phyloP scores from a whole-genome alignment of 2,888 invertebrate species.

The Mythimna lalbum region DNA sequence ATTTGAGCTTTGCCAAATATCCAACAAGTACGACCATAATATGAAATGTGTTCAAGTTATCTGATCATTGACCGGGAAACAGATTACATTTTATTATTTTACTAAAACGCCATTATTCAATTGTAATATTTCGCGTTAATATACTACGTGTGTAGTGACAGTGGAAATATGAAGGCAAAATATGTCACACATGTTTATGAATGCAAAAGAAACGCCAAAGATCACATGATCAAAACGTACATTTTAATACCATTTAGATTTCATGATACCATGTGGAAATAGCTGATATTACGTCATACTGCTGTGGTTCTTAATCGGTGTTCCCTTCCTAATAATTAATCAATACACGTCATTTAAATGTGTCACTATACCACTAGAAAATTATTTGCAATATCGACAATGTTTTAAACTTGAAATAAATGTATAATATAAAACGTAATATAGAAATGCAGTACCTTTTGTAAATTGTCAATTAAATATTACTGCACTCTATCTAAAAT shows the following conservation, averaged over 20 bases:
- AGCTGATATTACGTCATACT: slow-evolving; percentile 26
- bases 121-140: slow-evolving; percentile 22
- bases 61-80: slow-evolving; percentile 45
- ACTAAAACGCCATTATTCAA: slow-evolving; percentile 13
- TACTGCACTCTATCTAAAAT: slow-evolving; percentile 34
- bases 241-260: slow-evolving; percentile 18
- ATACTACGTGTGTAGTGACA: slow-evolving; percentile 22
- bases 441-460: slow-evolving; percentile 40
- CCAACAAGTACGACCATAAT: slow-evolving; percentile 26
- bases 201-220: slow-evolving; percentile 40
- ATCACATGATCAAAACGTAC: slow-evolving; percentile 48
- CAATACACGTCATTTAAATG: slow-evolving; percentile 32
- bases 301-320: slow-evolving; percentile 4
- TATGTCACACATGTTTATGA: slow-evolving; percentile 20
- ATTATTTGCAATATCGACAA: slow-evolving; percentile 28
- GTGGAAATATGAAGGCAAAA: slow-evolving; percentile 23
- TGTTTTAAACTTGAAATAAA: slow-evolving; percentile 23
- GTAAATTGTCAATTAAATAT: slow-evolving; percentile 24
- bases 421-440: slow-evolving; percentile 23
- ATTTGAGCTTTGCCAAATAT: slow-evolving; percentile 48
- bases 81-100: slow-evolving; percentile 24
- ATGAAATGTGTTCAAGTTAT: slow-evolving; percentile 34
- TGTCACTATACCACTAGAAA: slow-evolving; percentile 37
- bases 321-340: slow-evolving; percentile 23
- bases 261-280: slow-evolving; percentile 11